Base-by-base conservation (phyloP, 2,113 vertebrate genomes). In the Tricholaema leucomelas region DNA sequence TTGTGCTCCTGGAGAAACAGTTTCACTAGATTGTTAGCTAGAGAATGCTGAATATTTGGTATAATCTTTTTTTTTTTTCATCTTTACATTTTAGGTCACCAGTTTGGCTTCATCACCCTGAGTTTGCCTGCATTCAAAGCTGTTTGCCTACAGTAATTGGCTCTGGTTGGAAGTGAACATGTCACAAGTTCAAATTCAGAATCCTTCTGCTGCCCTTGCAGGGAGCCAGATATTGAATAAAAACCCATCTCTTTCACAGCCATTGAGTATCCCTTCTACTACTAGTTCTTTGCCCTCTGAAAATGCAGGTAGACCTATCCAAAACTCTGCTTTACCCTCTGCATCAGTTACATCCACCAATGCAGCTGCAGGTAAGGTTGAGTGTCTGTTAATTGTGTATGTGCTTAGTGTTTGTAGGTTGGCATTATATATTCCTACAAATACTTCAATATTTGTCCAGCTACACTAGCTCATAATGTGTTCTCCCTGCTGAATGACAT, bases 161-260 rank as follows among this genome's bases (percentile, higher is more conserved):
- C 88, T 96, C 96, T 98, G 95, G 93, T 91, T 97, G 95, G 97
- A 97, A 97, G 95, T 97, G 76, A 98, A 94, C 96, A 99, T 99
- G 99, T 99, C 99, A 96, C 98, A 99, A 98, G 97, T 99, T 97
- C 98, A 99, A 97, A 98, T 99, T 97, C 98, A 98, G 97, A 97
- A 96, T 95, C 97, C 98, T 92, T 94, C 97, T 96, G 96, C 97
- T 84, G 85, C 96, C 93, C 96, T 98, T 88, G 96, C 98, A 88
- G 97, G 97, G 92, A 98, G 97, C 96, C 98, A 98, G 72, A 97
- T 98, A 93, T 79, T 98, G 90, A 98, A 96, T 95, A 98, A 98
- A 94, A 97, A 95, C 89, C 96, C 97, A 87, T 90, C 96, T 98
- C 94, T 98, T 92, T 94, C 98, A 60, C 98, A 99, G 97, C 98